Conservation (phyloP, 2,888 invertebrate genomes). For the Thymelicus acteon region DNA sequence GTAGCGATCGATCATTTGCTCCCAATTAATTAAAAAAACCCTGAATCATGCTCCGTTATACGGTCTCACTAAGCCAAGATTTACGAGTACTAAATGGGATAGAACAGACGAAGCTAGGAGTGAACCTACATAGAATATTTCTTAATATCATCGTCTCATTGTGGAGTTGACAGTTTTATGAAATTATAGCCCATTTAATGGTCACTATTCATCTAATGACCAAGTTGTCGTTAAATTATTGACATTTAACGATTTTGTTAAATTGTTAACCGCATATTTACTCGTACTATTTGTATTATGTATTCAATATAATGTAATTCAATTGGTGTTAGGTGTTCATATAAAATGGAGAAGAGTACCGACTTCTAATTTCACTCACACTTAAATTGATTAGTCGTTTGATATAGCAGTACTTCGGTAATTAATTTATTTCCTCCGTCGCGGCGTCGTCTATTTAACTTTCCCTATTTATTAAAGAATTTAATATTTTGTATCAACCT, state of each 20-base stretch:
- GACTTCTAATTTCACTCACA: not conserved
- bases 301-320: too few relatives aligned
- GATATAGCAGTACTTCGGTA: not conserved
- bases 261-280: too few relatives aligned
- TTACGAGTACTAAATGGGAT: not conserved
- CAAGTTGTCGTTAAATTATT: too few relatives aligned
- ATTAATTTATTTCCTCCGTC: not conserved
- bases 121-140: too few relatives aligned
- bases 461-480: too few relatives aligned
- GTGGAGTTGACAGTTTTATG: too few relatives aligned
- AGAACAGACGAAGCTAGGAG: not conserved
- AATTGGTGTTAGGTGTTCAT: too few relatives aligned
- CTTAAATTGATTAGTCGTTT: not conserved
- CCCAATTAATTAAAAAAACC: not conserved
- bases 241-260: too few relatives aligned
- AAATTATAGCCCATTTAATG: too few relatives aligned
- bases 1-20: not conserved
- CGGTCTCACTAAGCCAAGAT: slow-evolving; percentile 19
- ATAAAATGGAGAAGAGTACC: not conserved
- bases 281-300: too few relatives aligned
- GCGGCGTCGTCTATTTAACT: not conserved
- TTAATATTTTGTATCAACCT: not conserved
- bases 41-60: slow-evolving; percentile 21
- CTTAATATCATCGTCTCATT: too few relatives aligned
- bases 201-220: too few relatives aligned